These are phyloP conservation scores for Microcebus griseorufus DNA, from an alignment of 2,113 vertebrate genomes.

Conservation along the genomic window DNA sequence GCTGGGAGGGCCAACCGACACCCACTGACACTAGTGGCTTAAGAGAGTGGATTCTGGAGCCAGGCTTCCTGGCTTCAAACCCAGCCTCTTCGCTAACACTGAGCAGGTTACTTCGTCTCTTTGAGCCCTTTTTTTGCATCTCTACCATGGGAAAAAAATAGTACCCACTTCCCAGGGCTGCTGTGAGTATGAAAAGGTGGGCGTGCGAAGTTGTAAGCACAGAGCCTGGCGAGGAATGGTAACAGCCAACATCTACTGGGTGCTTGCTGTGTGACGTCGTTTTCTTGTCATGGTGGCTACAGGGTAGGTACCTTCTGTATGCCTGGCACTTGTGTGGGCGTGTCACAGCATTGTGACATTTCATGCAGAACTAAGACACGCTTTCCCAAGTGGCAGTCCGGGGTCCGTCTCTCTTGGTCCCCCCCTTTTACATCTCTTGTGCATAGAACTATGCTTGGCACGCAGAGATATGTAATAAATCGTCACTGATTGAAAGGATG, in stretches of 20 bases:
- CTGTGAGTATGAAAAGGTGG: background rate
- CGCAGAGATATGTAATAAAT: background rate
- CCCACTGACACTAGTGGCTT: rapidly evolving
- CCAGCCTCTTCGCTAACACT: background rate
- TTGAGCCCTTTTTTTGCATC: background rate
- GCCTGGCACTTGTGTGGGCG: background rate
- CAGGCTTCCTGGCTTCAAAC: background rate
- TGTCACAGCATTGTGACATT: background rate
- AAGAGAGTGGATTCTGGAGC: background rate
- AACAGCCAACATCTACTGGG: background rate
- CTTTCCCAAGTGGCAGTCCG: background rate
- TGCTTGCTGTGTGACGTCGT: background rate
- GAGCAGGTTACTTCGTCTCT: background rate
- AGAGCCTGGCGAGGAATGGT: background rate
- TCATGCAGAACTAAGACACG: background rate
- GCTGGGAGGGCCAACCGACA: rapidly evolving
- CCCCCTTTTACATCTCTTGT: background rate
- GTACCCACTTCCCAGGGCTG: background rate
- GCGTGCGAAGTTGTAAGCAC: background rate
- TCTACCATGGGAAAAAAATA: background rate
- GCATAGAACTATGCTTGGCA: background rate
- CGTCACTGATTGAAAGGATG: background rate
- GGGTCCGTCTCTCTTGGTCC: background rate
- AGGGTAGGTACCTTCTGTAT: background rate
- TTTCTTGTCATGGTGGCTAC: background rate